Conservation (phyloP, 1,140 invertebrate genomes). For the Sarcophaga peregrina region DNA sequence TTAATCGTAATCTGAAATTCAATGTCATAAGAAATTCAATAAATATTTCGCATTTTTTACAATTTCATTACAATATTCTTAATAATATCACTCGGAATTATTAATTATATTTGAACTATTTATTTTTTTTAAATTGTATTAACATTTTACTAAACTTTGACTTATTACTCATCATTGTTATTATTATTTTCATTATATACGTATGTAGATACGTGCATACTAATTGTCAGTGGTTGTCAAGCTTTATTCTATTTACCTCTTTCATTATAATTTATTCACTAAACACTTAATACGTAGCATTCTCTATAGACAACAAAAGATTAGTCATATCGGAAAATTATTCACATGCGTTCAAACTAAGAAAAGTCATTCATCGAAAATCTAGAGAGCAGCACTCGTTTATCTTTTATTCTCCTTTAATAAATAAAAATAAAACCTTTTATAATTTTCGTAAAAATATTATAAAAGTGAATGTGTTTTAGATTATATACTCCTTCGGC, state of each 20-base stretch:
- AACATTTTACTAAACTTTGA: too few species aligned
- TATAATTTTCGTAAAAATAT: too few species aligned
- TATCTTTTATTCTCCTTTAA: too few species aligned
- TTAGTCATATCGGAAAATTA: background rate
- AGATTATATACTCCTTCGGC: too few species aligned
- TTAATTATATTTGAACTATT: too few species aligned
- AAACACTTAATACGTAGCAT: background rate
- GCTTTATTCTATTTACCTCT: background rate
- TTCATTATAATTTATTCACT: background rate
- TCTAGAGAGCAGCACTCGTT: background rate
- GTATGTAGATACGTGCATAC: too few species aligned
- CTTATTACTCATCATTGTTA: constrained; percentile 23
- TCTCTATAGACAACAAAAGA: background rate
- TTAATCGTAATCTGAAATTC: background rate
- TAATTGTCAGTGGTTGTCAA: too few species aligned
- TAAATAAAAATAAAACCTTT: too few species aligned
- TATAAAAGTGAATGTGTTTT: too few species aligned
- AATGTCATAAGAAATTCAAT: background rate
- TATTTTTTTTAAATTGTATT: too few species aligned
- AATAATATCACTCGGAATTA: too few species aligned
- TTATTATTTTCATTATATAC: background rate
- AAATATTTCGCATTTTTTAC: background rate
- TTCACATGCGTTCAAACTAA: background rate
- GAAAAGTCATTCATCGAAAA: background rate
- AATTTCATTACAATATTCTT: too few species aligned